Evolutionary conservation across 2,113 vertebrate species (phyloP).

Genomic region (Hemicordylus capensis): DNA sequence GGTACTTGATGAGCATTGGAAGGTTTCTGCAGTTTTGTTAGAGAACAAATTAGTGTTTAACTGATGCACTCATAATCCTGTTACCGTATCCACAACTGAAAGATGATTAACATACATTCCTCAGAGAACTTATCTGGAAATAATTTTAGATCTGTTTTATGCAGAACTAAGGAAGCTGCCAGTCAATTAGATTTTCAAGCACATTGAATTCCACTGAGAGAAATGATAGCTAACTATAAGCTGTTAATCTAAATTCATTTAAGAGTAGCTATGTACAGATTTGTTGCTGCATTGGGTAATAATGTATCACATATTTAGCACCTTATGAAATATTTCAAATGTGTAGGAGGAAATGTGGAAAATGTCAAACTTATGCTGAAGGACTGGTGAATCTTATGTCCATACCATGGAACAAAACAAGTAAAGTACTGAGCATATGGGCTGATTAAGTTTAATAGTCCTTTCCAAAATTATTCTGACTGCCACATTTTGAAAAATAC

Average conservation of each 20-base stretch:
- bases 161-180: conserved; percentile 70
- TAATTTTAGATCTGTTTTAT: conserved; percentile 76
- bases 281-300: conserved; percentile 54
- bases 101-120: conserved; percentile 56
- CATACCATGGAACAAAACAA: conserved; percentile 70
- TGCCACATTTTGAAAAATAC: conserved; percentile 83
- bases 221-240: conserved; percentile 66
- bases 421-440: conserved; percentile 83
- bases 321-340: conserved; percentile 70
- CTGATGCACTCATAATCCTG: conserved; percentile 65
- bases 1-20: conserved; percentile 60
- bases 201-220: conserved; percentile 61
- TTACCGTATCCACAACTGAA: conserved; percentile 67
- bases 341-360: conserved; percentile 58
- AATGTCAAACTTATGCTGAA: conserved; percentile 64
- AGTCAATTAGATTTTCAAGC: conserved; percentile 78
- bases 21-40: conserved; percentile 62
- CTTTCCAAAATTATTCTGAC: conserved; percentile 80
- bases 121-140: conserved; percentile 70
- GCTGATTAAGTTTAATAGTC: conserved; percentile 82
- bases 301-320: conserved; percentile 60
- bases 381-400: conserved; percentile 66
- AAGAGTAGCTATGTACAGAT: conserved; percentile 54
- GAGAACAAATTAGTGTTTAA: conserved; percentile 59
- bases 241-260: conserved; percentile 69